Evolutionary conservation across 1,140 invertebrate species (phyloP), one percentile per base, ranked within the genome.

Genomic region (Drosophila malerkotliana): DNA sequence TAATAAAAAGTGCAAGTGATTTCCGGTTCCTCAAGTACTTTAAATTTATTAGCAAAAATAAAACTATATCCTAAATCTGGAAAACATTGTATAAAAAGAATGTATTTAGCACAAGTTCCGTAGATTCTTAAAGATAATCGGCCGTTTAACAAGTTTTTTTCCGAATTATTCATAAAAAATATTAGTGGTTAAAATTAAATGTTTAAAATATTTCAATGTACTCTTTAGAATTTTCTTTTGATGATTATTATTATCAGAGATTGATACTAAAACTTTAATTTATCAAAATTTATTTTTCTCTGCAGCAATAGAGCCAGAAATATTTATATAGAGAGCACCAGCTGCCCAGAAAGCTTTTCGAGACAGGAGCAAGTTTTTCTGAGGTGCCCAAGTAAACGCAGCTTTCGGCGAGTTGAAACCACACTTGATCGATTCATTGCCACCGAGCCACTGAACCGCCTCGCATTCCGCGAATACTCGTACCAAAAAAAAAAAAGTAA

Each of bases 301-400:
- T 67, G 32, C 47, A 53, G 39, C 66, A 63, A 68, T 15, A 66
- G 12, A 45, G 30, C 37, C 44, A 44, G 15, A 47, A 47, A 21
- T 15, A 47, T 21, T 47, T 47, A 44, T 44, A 47, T 14, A 34
- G 30, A 32, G 51, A 55, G 37, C 39, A 37, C 26, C 45, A 57
- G 24, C 9, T 26, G 34, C 41, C 15, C 37, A 44, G 39, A 64
- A 56, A 71, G 67, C 67, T 71, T 71, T 56, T 39, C 47, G 47
- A 48, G 51, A 45, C 63, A 85, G 79, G 79, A 83, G 79, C 79
- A 67, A 79, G 75, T 80, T 84, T 62, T 32, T 51, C 12, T 47
- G 45, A 60, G 51, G 55, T 60, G 61, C 59, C 82, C 77, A 81
- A 82, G 82, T 85, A 82, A 87, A 87, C 71, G 66, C 51, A 45